These are phyloP conservation scores for Achroia grisella DNA, from an alignment of 1,140 invertebrate species.

Conservation along the genomic window DNA sequence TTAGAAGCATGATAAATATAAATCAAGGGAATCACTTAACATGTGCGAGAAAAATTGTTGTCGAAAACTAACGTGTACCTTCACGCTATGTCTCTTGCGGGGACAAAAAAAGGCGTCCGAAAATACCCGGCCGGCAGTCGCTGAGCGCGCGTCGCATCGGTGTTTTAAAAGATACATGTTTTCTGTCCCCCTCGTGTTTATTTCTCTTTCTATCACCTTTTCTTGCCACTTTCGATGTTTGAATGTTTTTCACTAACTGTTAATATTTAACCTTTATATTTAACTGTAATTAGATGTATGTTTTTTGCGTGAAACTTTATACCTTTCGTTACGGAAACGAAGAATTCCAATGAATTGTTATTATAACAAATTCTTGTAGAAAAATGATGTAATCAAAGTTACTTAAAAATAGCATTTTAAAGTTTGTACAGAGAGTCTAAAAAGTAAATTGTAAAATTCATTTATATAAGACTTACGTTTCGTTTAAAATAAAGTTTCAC, in stretches of 20 bases:
- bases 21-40: conserved; percentile 5
- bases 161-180: conserved; percentile 61
- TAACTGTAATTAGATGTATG: conserved; percentile 32
- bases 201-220: conserved; percentile 67
- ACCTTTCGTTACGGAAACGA: no score
- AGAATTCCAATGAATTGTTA: no score
- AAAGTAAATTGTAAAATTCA: no score
- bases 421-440: no score
- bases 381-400: no score
- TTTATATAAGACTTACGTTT: no score
- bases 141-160: conserved; percentile 47
- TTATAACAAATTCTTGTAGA: no score
- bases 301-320: conserved; percentile 19
- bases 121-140: conserved; percentile 60
- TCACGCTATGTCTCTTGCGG: no score
- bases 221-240: conserved; percentile 68
- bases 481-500: conserved; percentile 6
- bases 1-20: neutral
- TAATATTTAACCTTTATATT: conserved; percentile 53
- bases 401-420: no score
- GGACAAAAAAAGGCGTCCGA: conserved; percentile 28
- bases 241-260: conserved; percentile 71
- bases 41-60: conserved; percentile 7
- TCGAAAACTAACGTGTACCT: neutral
- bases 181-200: conserved; percentile 55